A percentile compares a stretch with the other conserved stretches of the same genome.
phyloP scores from a whole-genome alignment of 2,797 vertebrate species.

The Notamacropus eugenii region DNA sequence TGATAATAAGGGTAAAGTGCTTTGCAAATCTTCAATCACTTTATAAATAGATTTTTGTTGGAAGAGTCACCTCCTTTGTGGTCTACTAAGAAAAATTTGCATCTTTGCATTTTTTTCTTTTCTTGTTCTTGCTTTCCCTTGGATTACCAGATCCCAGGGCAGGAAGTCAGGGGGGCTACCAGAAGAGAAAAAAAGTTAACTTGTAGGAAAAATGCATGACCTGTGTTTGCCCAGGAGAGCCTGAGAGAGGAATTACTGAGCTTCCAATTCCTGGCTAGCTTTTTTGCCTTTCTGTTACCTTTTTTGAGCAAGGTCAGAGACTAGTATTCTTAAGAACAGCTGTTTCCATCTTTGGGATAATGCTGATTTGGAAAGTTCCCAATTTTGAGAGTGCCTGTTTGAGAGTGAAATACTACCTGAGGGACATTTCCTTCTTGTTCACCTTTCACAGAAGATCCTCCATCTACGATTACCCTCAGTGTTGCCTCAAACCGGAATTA shows the following conservation, averaged over 20 bases:
- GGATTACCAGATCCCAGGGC: background rate
- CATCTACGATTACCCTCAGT: background rate
- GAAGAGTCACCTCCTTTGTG: background rate
- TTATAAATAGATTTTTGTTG: background rate
- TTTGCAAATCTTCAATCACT: background rate
- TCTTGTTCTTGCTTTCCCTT: background rate
- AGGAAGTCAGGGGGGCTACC: background rate
- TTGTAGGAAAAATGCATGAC: background rate
- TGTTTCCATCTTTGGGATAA: background rate
- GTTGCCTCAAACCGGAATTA: background rate
- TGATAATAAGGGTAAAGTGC: background rate
- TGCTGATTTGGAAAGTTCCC: background rate
- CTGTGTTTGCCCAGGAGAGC: background rate
- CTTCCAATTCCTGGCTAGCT: background rate
- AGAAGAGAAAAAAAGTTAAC: background rate
- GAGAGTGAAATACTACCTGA: background rate
- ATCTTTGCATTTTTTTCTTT: background rate
- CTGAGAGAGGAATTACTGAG: background rate
- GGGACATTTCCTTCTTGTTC: background rate
- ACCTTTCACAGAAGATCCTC: background rate
- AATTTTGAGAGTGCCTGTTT: background rate
- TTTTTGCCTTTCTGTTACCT: background rate
- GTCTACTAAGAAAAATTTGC: background rate
- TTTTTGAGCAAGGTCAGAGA: background rate
- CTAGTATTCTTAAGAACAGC: background rate